Base-by-base conservation (phyloP, 2,888 invertebrate species). In the Diachrysia chrysitis region DNA sequence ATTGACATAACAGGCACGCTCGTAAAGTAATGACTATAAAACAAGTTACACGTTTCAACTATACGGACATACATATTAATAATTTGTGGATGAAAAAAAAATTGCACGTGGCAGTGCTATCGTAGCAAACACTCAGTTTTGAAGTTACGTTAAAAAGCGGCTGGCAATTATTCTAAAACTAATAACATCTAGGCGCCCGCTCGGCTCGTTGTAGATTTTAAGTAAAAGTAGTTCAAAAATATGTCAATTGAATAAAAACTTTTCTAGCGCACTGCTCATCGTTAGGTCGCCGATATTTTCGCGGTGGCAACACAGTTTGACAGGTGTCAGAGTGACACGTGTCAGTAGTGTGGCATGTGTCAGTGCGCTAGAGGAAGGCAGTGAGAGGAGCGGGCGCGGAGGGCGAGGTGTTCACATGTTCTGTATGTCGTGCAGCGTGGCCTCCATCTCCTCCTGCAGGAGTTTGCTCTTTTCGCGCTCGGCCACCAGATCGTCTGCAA, bases 381-480 rank as follows among this genome's bases (percentile, higher is more conserved):
- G 71, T 67, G 69, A 71, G 74, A 63, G 72, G 73, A 75, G 79
- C 81, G 85, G 82, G 84, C 83, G 83, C 81, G 81, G 85, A 83
- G 83, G 82, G 85, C 82, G 87, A 80, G 85, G 89, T 88, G 93
- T 96, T 97, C 98, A 99, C 98, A 99, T 99, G 96, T 99, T 98
- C 97, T 99, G 99, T 96, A 99, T 98, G 96, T 99, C 99, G 97
- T 98, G 98, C 96, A 99, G 97, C 92, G 99, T 99, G 92, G 98
- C 97, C 96, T 99, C 99, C 98, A 99, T 99, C 96, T 99, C 99
- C 95, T 98, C 98, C 96, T 98, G 98, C 95, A 99, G 97, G 95
- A 98, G 96, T 97, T 98, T 98, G 97, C 98, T 98, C 97, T 98
- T 98, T 96, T 98, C 98, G 96, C 98, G 98, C 96, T 98, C 98